Conservation (phyloP, 2,113 vertebrate genomes). For the Nothobranchius furzeri region DNA sequence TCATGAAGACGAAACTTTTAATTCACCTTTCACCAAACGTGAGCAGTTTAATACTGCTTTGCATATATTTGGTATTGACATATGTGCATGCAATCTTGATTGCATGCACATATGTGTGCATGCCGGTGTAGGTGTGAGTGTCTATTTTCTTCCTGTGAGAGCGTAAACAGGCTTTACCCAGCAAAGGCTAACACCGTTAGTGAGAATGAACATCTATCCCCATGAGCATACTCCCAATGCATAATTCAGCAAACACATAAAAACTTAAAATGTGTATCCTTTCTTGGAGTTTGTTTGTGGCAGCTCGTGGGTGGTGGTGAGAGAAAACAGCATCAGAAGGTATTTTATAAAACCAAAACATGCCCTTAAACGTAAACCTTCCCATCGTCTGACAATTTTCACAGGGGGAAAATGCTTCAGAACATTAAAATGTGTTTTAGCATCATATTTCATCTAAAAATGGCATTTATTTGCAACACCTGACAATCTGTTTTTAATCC, state of each 20-base stretch:
- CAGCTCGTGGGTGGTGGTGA: slow-evolving; percentile 17
- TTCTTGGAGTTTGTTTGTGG: slow-evolving; percentile 36
- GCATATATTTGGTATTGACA: neutral
- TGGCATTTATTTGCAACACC: slow-evolving; percentile 4
- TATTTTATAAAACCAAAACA: slow-evolving; percentile 26
- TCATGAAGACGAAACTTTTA: no score
- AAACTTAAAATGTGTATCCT: slow-evolving; percentile 39
- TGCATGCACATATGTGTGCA: neutral
- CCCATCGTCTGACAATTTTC: neutral
- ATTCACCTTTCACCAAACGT: no score
- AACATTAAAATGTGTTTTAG: slow-evolving; percentile 28
- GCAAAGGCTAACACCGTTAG: slow-evolving; percentile 53
- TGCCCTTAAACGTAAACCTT: slow-evolving; percentile 14
- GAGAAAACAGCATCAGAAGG: slow-evolving; percentile 11
- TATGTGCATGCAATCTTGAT: neutral
- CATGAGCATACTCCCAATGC: slow-evolving; percentile 53
- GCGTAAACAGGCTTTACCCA: slow-evolving; percentile 43
- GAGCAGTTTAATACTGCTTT: no score
- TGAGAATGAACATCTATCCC: slow-evolving; percentile 43
- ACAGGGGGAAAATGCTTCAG: neutral
- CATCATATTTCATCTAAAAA: slow-evolving; percentile 19
- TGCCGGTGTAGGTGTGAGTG: neutral
- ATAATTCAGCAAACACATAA: slow-evolving; percentile 66
- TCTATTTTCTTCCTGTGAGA: slow-evolving; percentile 1
- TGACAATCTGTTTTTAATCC: neutral